Evolutionary conservation across 2,888 invertebrate genomes (phyloP), one percentile per base, ranked within the genome.

Genomic region (Neoascia interrupta): DNA sequence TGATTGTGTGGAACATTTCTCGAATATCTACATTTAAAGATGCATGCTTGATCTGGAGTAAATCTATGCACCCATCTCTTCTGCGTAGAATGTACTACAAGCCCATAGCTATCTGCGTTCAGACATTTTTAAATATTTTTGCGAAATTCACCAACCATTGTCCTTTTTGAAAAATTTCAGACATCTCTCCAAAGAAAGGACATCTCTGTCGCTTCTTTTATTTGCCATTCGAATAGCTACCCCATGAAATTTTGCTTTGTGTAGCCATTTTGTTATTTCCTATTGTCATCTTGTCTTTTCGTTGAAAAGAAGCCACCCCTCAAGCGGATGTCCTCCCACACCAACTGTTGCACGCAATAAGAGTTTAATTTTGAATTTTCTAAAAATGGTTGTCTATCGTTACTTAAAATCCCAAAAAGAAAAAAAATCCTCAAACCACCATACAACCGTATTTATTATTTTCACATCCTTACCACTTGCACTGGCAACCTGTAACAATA

Each of bases 221-320:
- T 60, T 73, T 45, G 58, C 58, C 18, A 41, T 16, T 28, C 13
- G 8, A 10, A 26, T 16, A 26, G 53, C 45, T 53, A 23, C 45
- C 58, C 58, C 70, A 63, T 70, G 56, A 64, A 64, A 76, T 70
- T 53, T 23, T 23, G n/a, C 61, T 51, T 69, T 75, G 31, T 61
- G 54, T 51, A 51, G 75, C 68, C 75, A 75, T 75, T 76, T 76
- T 76, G 75, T 76, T 56, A 53, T 58, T 51, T 45, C 11, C 61
- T 31, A 64, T 76, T 76, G 75, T 76, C 19, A 31, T 58, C 11
- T 10, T 51, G 60, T 60, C 58, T 49, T 51, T 43, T 43, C 16
- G 19, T 23, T 60, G 16, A 53, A 49, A 41, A 58, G 23, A 36
- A 61, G 21, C 47, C 54, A 61, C 41, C 49, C 54, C 18, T 23